Percentiles rank a stretch among this genome's conserved stretches.
Evolutionary conservation across 1,140 invertebrate genomes (phyloP).

Genomic region (Amyelois transitella): DNA sequence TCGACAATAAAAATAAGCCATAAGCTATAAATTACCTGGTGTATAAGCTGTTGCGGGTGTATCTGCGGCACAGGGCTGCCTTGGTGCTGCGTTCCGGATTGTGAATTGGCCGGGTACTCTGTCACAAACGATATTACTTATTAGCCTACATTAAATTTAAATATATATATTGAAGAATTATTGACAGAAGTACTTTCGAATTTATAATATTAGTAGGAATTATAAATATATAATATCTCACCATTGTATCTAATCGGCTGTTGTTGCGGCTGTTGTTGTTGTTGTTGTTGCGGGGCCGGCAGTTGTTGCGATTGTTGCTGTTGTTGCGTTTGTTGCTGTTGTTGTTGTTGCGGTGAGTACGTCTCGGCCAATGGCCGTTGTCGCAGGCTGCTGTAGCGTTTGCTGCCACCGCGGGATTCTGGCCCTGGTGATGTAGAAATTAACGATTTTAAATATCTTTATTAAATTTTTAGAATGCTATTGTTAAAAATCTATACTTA

Average conservation of each 20-base stretch:
- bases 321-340: slow-evolving; percentile 23
- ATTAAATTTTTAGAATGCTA: no score
- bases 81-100: slow-evolving; percentile 28
- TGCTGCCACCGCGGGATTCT: slow-evolving; percentile 67
- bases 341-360: slow-evolving; percentile 41
- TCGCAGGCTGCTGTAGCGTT: slow-evolving; percentile 74
- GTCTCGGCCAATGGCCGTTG: slow-evolving; percentile 66
- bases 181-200: no score
- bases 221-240: slow-evolving; percentile 16
- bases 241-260: slow-evolving; percentile 37
- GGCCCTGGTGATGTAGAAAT: slow-evolving; percentile 12
- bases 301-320: slow-evolving; percentile 8
- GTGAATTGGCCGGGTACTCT: slow-evolving; percentile 27
- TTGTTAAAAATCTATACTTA: no score
- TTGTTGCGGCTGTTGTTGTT: slow-evolving; percentile 18
- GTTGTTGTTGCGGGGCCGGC: slow-evolving; percentile 13
- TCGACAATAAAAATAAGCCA: no score
- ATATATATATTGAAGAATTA: no score
- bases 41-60: slow-evolving; percentile 41
- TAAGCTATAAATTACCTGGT: slow-evolving; percentile 28
- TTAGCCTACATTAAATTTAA: no score
- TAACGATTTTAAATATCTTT: background rate
- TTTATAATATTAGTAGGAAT: no score
- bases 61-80: slow-evolving; percentile 40
- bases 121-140: slow-evolving; percentile 7